phyloP scores from a whole-genome alignment of 2,888 invertebrate species.

The Brassicogethes aeneus region DNA sequence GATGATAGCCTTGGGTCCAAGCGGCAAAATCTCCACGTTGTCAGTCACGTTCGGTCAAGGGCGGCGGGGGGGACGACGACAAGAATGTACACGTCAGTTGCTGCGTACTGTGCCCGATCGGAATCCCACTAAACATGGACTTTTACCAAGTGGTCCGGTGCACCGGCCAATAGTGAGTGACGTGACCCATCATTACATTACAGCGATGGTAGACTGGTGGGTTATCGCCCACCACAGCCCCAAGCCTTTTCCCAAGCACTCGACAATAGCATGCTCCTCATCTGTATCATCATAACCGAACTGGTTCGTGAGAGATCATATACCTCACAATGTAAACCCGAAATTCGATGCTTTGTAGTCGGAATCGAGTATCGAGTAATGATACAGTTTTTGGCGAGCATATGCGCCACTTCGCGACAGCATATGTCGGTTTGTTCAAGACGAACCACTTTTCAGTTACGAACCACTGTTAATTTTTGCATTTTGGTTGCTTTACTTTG shows the following conservation, averaged over 20 bases:
- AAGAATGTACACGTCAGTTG: conserved; percentile 33
- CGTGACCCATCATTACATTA: conserved; percentile 42
- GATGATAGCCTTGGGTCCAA: conserved; percentile 30
- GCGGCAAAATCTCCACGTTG: conserved; percentile 31
- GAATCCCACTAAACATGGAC: conserved; percentile 33
- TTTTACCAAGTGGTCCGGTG: conserved; percentile 31
- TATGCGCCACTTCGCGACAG: too few species aligned
- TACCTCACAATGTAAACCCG: not conserved
- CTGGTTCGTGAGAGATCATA: not conserved
- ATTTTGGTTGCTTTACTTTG: too few species aligned
- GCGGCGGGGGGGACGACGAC: conserved; percentile 16
- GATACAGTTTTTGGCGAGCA: too few species aligned
- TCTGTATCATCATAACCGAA: conserved; percentile 3
- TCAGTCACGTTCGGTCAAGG: conserved; percentile 28
- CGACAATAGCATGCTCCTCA: conserved; percentile 17
- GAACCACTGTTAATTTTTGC: too few species aligned
- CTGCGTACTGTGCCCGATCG: conserved; percentile 26
- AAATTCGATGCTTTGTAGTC: too few species aligned
- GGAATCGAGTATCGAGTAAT: too few species aligned
- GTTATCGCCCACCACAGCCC: conserved; percentile 27
- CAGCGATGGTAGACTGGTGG: conserved; percentile 27
- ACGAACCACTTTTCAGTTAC: too few species aligned
- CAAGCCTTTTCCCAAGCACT: conserved; percentile 26
- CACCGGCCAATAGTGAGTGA: conserved; percentile 40
- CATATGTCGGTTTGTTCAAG: too few species aligned